A percentile compares a stretch with the other conserved stretches of the same genome.
phyloP scores from a whole-genome alignment of 1,140 invertebrate genomes.

The Mercenaria mercenaria region DNA sequence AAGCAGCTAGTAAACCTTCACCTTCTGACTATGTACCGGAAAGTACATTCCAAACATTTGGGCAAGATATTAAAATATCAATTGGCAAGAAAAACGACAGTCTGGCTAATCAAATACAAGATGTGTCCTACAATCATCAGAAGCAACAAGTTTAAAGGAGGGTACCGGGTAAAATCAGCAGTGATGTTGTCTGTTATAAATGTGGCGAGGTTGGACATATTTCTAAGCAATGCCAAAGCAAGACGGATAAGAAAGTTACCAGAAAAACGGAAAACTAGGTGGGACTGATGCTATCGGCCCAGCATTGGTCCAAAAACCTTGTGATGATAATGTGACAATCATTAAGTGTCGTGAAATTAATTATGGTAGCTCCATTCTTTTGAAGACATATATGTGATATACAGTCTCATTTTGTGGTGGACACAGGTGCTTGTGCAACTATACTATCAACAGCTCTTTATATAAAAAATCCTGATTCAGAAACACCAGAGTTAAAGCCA shows the following conservation, averaged over 20 bases:
- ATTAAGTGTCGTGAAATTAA: background rate
- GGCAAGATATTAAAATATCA: conserved; percentile 7
- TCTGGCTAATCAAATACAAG: background rate
- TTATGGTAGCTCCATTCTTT: background rate
- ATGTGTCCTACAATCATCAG: background rate
- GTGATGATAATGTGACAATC: background rate
- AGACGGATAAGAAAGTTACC: background rate
- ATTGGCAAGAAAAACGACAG: conserved; percentile 26
- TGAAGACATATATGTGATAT: conserved; percentile 5
- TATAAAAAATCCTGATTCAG: background rate
- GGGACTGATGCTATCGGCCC: conserved; percentile 42
- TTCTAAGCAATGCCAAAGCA: background rate
- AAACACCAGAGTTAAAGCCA: background rate
- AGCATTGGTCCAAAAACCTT: conserved; percentile 15
- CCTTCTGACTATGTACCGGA: conserved; percentile 35
- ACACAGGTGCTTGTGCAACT: conserved; percentile 23
- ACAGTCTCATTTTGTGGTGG: background rate
- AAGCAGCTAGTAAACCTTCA: background rate
- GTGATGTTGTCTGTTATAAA: conserved; percentile 26
- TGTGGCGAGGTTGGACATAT: conserved; percentile 14
- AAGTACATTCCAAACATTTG: conserved; percentile 6
- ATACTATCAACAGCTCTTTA: conserved; percentile 25
- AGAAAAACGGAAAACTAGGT: conserved; percentile 31
- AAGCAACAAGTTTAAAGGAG: background rate
- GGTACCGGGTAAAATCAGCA: background rate